Evolutionary conservation across 2,113 vertebrate genomes (phyloP).

Genomic region (Antennarius striatus): DNA sequence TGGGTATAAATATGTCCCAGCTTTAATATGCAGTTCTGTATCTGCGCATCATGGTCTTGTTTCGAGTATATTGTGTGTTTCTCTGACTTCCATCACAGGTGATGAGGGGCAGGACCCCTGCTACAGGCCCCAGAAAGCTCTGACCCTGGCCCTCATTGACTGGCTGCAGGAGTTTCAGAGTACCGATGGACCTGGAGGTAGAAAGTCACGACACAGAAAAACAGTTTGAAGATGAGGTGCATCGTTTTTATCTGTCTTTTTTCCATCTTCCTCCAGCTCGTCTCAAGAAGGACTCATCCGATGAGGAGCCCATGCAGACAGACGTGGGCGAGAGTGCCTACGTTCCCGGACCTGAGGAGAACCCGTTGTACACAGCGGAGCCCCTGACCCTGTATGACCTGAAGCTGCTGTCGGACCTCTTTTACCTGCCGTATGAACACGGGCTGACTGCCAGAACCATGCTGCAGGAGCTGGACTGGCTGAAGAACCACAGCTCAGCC

Average conservation of each 20-base stretch:
- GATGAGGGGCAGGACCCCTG: constrained; percentile 89
- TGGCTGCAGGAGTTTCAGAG: constrained; percentile 92
- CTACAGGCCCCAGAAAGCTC: constrained; percentile 92
- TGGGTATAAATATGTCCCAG: neutral
- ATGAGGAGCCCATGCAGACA: constrained; percentile 93
- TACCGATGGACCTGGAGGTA: constrained; percentile 86
- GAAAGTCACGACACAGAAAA: neutral
- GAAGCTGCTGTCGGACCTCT: constrained; percentile 91
- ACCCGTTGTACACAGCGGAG: constrained; percentile 90
- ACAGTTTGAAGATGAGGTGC: too few species aligned
- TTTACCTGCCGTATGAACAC: constrained; percentile 96
- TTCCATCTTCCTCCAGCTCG: constrained; percentile 8
- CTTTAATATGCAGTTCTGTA: neutral
- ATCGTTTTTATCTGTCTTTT: neutral
- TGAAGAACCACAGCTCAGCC: constrained; percentile 84
- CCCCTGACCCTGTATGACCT: constrained; percentile 91
- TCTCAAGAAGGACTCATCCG: constrained; percentile 51
- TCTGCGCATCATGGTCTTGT: neutral
- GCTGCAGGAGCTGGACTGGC: constrained; percentile 96
- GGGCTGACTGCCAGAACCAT: constrained; percentile 89
- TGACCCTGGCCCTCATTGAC: constrained; percentile 89
- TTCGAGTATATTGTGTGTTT: neutral
- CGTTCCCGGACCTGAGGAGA: constrained; percentile 87
- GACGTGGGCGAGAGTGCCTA: constrained; percentile 84
- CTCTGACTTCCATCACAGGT: constrained; percentile 68